Evolutionary conservation across 2,113 vertebrate genomes (phyloP).

Genomic region (Heptranchias perlo): DNA sequence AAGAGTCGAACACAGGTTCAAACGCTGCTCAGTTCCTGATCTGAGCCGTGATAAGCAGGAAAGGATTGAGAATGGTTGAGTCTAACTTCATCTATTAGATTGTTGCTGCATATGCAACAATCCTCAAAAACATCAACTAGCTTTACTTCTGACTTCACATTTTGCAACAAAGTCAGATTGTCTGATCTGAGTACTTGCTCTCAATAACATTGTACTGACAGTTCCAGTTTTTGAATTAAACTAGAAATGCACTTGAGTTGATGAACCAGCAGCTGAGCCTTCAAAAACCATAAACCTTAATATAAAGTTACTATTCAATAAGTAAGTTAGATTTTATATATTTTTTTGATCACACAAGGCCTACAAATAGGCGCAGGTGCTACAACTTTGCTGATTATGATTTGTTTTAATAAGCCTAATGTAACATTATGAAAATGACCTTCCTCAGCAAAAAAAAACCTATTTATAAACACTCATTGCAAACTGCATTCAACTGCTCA

Average conservation of each 20-base stretch:
- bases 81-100: too few relatives aligned
- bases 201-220: too few relatives aligned
- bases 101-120: background rate
- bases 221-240: background rate
- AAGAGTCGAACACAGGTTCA: too few relatives aligned
- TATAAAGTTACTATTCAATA: background rate
- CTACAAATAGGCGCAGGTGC: background rate
- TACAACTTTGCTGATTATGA: background rate
- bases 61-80: background rate
- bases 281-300: background rate
- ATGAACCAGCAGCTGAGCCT: background rate
- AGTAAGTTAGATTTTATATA: background rate
- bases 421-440: conserved; percentile 10
- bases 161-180: background rate
- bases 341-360: background rate
- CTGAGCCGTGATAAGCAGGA: background rate
- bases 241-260: background rate
- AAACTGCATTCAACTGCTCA: background rate
- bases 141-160: background rate
- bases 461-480: background rate
- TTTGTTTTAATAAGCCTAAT: background rate
- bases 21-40: too few relatives aligned
- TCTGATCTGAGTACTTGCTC: too few relatives aligned
- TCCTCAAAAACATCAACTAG: background rate
- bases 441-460: background rate